Conservation (phyloP, 2,888 invertebrate species). For the Baccha elongata region DNA sequence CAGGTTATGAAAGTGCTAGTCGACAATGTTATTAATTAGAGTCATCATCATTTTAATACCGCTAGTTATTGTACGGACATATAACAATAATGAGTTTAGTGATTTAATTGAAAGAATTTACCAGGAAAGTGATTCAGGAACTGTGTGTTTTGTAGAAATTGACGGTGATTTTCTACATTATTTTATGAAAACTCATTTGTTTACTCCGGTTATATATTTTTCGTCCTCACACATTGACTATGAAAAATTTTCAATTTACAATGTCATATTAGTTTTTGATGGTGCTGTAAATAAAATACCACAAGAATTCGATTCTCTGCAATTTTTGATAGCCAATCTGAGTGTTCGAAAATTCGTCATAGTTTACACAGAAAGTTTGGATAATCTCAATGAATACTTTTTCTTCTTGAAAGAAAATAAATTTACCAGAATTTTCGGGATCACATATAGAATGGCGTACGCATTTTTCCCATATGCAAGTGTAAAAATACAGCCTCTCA, state of each 20-base stretch:
- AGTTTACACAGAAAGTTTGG: not conserved
- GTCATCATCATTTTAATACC: not conserved
- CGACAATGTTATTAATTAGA: not conserved
- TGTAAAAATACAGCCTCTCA: not conserved
- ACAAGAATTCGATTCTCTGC: not conserved
- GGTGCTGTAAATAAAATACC: not conserved
- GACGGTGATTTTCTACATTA: not conserved
- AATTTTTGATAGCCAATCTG: not conserved
- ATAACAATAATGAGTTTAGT: not conserved
- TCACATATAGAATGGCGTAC: not conserved
- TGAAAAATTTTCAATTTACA: not conserved
- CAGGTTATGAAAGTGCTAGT: not conserved
- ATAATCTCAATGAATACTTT: not conserved
- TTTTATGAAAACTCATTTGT: not conserved
- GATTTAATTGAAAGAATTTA: not conserved
- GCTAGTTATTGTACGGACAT: not conserved
- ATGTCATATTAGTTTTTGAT: not conserved
- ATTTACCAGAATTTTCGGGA: conserved; percentile 38
- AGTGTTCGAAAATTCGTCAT: conserved; percentile 31
- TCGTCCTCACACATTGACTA: not conserved
- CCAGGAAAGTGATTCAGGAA: not conserved
- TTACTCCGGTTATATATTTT: not conserved
- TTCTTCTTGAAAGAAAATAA: conserved; percentile 4
- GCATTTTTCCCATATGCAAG: conserved; percentile 1
- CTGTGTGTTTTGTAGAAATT: not conserved